Evolutionary conservation across 2,113 vertebrate genomes (phyloP).

Genomic region (Brienomyrus brachyistius): DNA sequence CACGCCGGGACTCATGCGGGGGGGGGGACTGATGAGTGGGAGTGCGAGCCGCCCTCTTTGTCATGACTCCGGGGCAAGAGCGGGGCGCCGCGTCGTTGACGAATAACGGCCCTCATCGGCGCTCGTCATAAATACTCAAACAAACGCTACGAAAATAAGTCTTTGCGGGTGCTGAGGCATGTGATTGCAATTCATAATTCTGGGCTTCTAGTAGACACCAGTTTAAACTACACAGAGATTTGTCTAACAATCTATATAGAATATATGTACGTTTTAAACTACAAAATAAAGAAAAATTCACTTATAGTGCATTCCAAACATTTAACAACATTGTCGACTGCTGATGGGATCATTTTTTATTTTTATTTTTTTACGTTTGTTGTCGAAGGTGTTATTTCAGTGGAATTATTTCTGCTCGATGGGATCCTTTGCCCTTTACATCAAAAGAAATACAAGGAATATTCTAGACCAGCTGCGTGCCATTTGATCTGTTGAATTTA

Average conservation of each 20-base stretch:
- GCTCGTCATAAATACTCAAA: not conserved
- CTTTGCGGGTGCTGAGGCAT: not conserved
- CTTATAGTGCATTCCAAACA: not conserved
- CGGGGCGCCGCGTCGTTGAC: not conserved
- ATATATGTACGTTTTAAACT: not conserved
- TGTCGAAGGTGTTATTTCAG: not conserved
- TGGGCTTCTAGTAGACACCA: not conserved
- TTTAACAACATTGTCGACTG: not conserved
- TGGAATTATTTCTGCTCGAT: not conserved
- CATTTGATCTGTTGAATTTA: not conserved
- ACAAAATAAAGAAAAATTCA: not conserved
- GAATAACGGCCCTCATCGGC: not conserved
- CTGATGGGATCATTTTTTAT: not conserved
- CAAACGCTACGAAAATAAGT: not conserved
- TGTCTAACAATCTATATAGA: not conserved
- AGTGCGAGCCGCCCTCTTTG: not conserved
- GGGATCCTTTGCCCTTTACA: not conserved
- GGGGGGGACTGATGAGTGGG: not conserved
- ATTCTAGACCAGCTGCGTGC: not conserved
- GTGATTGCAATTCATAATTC: not conserved
- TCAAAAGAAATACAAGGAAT: not conserved
- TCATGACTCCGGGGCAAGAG: not conserved
- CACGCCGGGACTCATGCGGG: not conserved
- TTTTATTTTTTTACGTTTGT: not conserved
- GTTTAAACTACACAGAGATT: not conserved